A percentile compares a stretch with the other conserved stretches of the same genome.
These are phyloP conservation scores for Zele albiditarsus DNA, from an alignment of 2,888 invertebrate genomes.

Conservation along the genomic window DNA sequence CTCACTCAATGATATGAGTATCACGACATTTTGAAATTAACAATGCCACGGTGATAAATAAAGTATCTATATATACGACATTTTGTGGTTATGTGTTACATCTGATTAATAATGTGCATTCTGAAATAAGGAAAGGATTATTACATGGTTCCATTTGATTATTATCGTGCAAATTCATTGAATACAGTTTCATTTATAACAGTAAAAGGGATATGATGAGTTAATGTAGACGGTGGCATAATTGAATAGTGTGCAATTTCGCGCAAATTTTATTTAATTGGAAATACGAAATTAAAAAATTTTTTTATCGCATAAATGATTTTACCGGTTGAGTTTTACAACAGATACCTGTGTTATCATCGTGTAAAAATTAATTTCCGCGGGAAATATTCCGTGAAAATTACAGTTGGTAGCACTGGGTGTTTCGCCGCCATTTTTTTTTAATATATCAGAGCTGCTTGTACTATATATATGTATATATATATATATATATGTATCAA, in stretches of 20 bases:
- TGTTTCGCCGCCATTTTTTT: too few species aligned
- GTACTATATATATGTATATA: too few species aligned
- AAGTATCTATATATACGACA: neutral
- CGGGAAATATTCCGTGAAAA: too few species aligned
- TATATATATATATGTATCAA: too few species aligned
- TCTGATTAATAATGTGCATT: neutral
- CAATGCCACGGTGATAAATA: neutral
- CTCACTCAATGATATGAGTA: neutral
- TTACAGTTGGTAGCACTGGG: too few species aligned
- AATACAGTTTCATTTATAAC: too few species aligned
- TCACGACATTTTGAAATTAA: neutral
- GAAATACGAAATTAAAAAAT: neutral
- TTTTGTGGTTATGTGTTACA: neutral
- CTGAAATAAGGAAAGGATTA: neutral
- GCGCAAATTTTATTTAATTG: too few species aligned
- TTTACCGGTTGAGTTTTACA: neutral
- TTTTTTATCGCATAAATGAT: neutral
- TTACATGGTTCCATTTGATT: neutral
- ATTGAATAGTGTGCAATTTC: too few species aligned
- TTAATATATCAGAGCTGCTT: neutral
- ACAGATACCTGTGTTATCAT: neutral
- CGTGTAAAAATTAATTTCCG: too few species aligned
- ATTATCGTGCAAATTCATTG: neutral
- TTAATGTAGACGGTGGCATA: too few species aligned
- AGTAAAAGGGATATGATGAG: too few species aligned